Evolutionary conservation across 2,113 vertebrate species (phyloP), one percentile per base, ranked within the genome.

Genomic region (Cephalopterus ornatus): DNA sequence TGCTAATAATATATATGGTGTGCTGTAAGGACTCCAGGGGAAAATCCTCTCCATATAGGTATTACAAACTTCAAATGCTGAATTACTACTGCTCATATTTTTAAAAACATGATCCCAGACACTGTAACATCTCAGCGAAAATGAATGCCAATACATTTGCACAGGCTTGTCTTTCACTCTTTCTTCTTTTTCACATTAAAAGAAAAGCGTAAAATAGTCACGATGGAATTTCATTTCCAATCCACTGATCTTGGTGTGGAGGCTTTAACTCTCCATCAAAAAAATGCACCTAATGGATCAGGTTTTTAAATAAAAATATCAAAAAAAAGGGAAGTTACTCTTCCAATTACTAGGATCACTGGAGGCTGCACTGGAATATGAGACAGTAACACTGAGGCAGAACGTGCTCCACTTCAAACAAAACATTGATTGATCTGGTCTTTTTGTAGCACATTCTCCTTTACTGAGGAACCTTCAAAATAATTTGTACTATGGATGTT

Each of bases 341-440:
- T 95, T 71, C 35, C 59, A 96, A 50, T 93, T 95, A 95, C 83
- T 7, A 74, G 65, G 32, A 89, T 90, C 72, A 84, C 79, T 92
- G 76, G 65, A 93, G 76, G 75, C 85, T 80, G 49, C 22, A 56
- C 2, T 88, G 92, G 85, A 93, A 90, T 53, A 90, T 21, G 58
- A 92, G 91, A 74, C 71, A 92, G 0, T 50, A 83, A 80, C 59
- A 68, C 32, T 42, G 62, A 23, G 55, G 89, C 65, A 94, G 83
- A 88, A 52, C 1, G 0, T 83, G 91, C 61, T 77, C 72, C 61
- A 86, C 76, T 93, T 97, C 94, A 93, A 91, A 93, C 59, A 53
- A 74, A 95, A 74, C 27, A 27, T 42, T 63, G 63, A 88, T 39
- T 47, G 85, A 79, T 65, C 50, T 4, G 41, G 72, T 26, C 39